Evolutionary conservation across 2,888 invertebrate genomes (phyloP), one percentile per base, ranked within the genome.

Genomic region (Tenthredo scrophulariae): DNA sequence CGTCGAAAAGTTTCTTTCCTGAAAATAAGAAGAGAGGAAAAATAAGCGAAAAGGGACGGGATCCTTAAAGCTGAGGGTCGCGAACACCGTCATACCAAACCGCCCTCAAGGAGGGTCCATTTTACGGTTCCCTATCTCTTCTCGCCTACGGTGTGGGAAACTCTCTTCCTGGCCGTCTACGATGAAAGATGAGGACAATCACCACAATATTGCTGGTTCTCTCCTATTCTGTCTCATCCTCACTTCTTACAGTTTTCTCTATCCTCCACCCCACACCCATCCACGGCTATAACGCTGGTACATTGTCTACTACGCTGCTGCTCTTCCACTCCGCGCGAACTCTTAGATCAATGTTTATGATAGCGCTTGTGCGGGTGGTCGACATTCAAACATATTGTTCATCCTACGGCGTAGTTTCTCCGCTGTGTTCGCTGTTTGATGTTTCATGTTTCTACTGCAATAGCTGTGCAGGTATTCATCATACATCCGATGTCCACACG

Each of bases 301-400:
- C 62, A 80, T 80, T 80, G 77, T 77, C 77, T 77, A 50, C 77
- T 80, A 80, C 46, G 33, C 67, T n/a, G 54, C 2, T 7, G n/a
- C 43, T 46, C 18, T 33, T 67, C 83, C 67, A 83, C 83, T 83
- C 67, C 22, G 50, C n/a, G 67, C 5, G 46, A 50, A 83, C 83
- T 83, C 83, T 83, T 70, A 87, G 88, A 89, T 90, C 89, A 90
- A 90, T 90, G 88, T 90, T 90, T 89, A 89, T 87, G 88, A 90
- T 88, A 87, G 85, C 85, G 86, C 86, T 88, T 88, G 87, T 67
- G 88, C 86, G 85, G 84, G 86, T 87, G 86, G 87, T 83, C 83
- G 83, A 67, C 89, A 86, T 85, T 84, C 75, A 86, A 86, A 89
- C 87, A 86, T 86, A 89, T 87, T 87, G 86, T 88, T 87, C 54